phyloP scores from a whole-genome alignment of 1,140 invertebrate species.

The Zaprionus inermis region DNA sequence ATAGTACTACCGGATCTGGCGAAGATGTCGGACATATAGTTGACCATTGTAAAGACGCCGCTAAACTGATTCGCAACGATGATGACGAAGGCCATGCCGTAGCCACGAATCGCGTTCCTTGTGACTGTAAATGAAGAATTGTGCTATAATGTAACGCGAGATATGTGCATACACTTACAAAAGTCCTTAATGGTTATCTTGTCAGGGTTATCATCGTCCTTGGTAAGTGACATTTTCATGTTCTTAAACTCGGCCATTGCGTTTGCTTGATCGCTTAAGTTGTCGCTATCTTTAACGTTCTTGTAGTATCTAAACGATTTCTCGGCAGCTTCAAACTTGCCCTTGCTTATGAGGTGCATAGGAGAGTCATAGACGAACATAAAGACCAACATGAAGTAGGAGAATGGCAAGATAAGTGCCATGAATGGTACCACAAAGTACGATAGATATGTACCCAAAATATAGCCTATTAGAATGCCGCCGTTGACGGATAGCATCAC shows the following conservation, averaged over 20 bases:
- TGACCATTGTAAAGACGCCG: conserved; percentile 64
- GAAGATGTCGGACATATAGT: conserved; percentile 87
- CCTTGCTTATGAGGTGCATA: conserved; percentile 59
- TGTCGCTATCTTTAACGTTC: conserved; percentile 54
- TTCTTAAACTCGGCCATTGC: conserved; percentile 60
- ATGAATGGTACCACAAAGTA: conserved; percentile 58
- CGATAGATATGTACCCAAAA: conserved; percentile 60
- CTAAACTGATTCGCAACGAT: conserved; percentile 63
- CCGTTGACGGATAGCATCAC: conserved; percentile 63
- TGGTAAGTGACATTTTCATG: conserved; percentile 50
- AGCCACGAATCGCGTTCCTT: conserved; percentile 35
- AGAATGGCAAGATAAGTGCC: conserved; percentile 46
- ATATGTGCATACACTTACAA: conserved; percentile 41
- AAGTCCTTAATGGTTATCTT: conserved; percentile 52
- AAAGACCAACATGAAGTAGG: conserved; percentile 48
- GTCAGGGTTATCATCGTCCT: conserved; percentile 32
- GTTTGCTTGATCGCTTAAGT: conserved; percentile 29
- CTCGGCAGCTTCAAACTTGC: conserved; percentile 49
- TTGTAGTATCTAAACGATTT: conserved; percentile 62
- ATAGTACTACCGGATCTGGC: conserved; percentile 85
- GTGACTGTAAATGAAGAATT: conserved; percentile 33
- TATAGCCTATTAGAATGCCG: conserved; percentile 65
- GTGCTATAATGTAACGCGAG: too few relatives aligned
- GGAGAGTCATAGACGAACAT: conserved; percentile 69
- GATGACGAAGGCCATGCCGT: conserved; percentile 55